Evolutionary conservation across 2,888 invertebrate genomes (phyloP).

Genomic region (Pachycephus smyrnensis): DNA sequence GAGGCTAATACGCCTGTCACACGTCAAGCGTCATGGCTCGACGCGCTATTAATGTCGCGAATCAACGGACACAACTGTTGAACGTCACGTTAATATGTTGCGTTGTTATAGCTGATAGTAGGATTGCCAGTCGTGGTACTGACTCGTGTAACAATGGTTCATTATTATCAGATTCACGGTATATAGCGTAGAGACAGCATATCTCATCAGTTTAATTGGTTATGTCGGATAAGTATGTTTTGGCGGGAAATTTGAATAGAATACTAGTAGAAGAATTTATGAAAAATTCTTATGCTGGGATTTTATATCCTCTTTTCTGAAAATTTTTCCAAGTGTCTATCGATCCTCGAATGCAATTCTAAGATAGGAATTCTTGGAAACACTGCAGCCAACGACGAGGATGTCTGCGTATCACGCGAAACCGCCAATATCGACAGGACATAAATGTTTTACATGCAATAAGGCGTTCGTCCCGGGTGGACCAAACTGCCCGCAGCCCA

Average conservation of each 20-base stretch:
- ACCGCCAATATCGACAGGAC: slow-evolving; percentile 59
- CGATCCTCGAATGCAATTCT: neutral
- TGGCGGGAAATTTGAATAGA: neutral
- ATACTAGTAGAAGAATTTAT: neutral
- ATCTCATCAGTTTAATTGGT: neutral
- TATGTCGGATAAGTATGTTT: neutral
- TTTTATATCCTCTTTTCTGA: neutral
- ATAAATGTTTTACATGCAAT: slow-evolving; percentile 68
- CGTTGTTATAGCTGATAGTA: slow-evolving; percentile 18
- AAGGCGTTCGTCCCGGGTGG: slow-evolving; percentile 64
- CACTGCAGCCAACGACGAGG: neutral
- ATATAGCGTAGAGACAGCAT: neutral
- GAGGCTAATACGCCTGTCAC: slow-evolving; percentile 37
- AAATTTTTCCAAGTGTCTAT: neutral
- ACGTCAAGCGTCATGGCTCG: slow-evolving; percentile 41
- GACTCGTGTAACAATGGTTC: neutral
- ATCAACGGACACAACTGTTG: slow-evolving; percentile 59
- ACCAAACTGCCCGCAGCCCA: slow-evolving; percentile 65
- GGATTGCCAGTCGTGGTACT: neutral
- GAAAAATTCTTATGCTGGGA: neutral
- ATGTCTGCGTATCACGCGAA: slow-evolving; percentile 1
- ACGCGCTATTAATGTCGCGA: slow-evolving; percentile 37
- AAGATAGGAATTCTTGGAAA: neutral
- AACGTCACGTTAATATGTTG: slow-evolving; percentile 57
- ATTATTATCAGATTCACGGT: neutral